Conservation (phyloP, 2,797 vertebrate species). For the Gallinago stenura region DNA sequence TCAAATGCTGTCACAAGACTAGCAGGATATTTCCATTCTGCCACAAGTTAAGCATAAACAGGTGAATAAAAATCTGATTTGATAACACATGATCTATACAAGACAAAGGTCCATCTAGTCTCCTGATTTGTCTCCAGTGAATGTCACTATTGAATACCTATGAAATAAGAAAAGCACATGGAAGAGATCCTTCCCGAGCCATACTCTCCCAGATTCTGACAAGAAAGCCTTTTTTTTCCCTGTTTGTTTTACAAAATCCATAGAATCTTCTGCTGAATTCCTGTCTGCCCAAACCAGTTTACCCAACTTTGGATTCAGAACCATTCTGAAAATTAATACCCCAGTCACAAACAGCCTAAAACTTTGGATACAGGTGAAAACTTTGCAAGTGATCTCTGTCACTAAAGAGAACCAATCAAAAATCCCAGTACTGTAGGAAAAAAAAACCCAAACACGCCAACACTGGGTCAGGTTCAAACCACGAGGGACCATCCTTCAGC, state of each 20-base stretch:
- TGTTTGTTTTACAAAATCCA: background rate
- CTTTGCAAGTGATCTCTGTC: background rate
- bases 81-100: background rate
- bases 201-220: background rate
- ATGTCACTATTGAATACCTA: background rate
- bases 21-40: background rate
- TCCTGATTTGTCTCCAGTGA: background rate
- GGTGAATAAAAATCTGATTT: background rate
- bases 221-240: background rate
- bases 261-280: background rate
- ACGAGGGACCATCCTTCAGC: background rate
- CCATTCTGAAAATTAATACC: background rate
- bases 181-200: background rate
- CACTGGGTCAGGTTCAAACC: background rate
- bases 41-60: background rate
- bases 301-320: background rate
- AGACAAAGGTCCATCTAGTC: background rate
- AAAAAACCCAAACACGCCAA: background rate
- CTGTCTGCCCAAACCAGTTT: background rate
- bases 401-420: background rate
- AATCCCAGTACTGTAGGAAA: background rate
- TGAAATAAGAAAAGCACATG: background rate
- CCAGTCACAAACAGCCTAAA: background rate
- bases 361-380: background rate
- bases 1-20: background rate